Conservation (phyloP, 2,113 vertebrate genomes). For the Nerophis lumbriciformis region DNA sequence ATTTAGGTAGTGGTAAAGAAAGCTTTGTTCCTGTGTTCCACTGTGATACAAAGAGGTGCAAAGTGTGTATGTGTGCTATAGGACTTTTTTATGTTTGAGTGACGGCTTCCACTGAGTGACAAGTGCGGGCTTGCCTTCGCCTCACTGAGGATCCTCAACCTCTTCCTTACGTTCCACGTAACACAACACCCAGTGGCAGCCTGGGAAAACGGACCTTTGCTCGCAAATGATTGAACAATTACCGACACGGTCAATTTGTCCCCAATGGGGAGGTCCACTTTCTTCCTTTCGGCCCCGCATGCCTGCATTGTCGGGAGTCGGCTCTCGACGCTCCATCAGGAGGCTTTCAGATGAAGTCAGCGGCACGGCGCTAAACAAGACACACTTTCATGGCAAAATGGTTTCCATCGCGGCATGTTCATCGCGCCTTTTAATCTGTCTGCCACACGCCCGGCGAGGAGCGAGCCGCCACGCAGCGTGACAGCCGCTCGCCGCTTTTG, state of each 20-base stretch:
- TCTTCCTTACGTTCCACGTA: slow-evolving; percentile 38
- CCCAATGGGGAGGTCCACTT: slow-evolving; percentile 42
- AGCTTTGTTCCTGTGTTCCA: background rate
- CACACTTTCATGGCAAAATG: slow-evolving; percentile 70
- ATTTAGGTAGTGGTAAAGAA: no score
- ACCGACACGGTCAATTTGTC: slow-evolving; percentile 65
- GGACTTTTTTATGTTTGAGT: background rate
- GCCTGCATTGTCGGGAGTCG: slow-evolving; percentile 27
- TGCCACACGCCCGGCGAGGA: slow-evolving; percentile 45
- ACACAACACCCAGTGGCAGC: slow-evolving; percentile 55
- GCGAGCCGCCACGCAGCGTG: slow-evolving; percentile 29
- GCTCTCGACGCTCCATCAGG: slow-evolving; percentile 53
- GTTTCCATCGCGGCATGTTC: slow-evolving; percentile 61
- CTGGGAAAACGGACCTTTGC: slow-evolving; percentile 35
- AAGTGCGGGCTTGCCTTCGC: slow-evolving; percentile 54
- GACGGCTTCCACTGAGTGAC: slow-evolving; percentile 48
- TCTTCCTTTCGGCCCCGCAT: slow-evolving; percentile 42
- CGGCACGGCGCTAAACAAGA: slow-evolving; percentile 63
- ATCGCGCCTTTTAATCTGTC: slow-evolving; percentile 55
- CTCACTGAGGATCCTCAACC: slow-evolving; percentile 27
- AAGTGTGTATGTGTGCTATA: background rate
- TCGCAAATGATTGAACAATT: slow-evolving; percentile 68
- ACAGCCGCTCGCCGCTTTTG: slow-evolving; percentile 50
- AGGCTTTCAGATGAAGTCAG: slow-evolving; percentile 55
- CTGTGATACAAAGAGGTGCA: background rate